Percentiles rank a stretch among this genome's conserved stretches.
phyloP scores from a whole-genome alignment of 1,140 invertebrate species.

The Ceratina calcarata region DNA sequence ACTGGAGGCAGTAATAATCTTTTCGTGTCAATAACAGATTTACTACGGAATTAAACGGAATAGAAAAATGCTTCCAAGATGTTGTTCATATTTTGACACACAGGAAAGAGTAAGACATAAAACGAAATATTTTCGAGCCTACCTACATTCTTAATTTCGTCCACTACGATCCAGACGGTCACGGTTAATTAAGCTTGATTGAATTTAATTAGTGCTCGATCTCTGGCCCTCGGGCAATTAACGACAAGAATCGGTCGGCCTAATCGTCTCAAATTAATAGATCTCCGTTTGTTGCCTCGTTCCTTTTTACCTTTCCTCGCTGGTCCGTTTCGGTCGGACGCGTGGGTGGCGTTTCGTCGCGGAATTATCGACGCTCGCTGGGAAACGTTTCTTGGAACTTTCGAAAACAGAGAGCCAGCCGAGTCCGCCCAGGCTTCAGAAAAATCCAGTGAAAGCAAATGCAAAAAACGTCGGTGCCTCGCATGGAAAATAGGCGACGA shows the following conservation, averaged over 20 bases:
- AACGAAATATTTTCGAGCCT: too few species aligned
- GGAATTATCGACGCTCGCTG: slow-evolving; percentile 57
- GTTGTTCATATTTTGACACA: too few species aligned
- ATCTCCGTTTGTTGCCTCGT: slow-evolving; percentile 28
- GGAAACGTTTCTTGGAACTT: slow-evolving; percentile 54
- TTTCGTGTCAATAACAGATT: not conserved
- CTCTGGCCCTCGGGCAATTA: slow-evolving; percentile 57
- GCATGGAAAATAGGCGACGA: slow-evolving; percentile 6
- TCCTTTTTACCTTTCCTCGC: not conserved
- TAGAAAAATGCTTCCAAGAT: too few species aligned
- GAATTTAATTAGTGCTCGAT: slow-evolving; percentile 72
- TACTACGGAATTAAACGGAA: not conserved
- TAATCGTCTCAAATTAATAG: slow-evolving; percentile 65
- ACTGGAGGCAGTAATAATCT: not conserved
- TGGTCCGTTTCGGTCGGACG: slow-evolving; percentile 7
- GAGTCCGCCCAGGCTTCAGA: slow-evolving; percentile 43
- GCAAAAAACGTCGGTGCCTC: slow-evolving; percentile 52
- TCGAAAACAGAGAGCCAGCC: slow-evolving; percentile 60
- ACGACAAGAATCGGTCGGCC: slow-evolving; percentile 46
- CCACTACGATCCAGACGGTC: slow-evolving; percentile 42
- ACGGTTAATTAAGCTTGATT: slow-evolving; percentile 75
- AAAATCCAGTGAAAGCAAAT: slow-evolving; percentile 62
- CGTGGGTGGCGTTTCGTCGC: slow-evolving; percentile 60
- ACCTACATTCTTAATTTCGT: not conserved
- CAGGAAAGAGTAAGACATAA: too few species aligned